A percentile compares a stretch with the other conserved stretches of the same genome.
These are phyloP conservation scores for Oxyscelio sp. DNA, from an alignment of 2,888 invertebrate species.

Conservation along the genomic window DNA sequence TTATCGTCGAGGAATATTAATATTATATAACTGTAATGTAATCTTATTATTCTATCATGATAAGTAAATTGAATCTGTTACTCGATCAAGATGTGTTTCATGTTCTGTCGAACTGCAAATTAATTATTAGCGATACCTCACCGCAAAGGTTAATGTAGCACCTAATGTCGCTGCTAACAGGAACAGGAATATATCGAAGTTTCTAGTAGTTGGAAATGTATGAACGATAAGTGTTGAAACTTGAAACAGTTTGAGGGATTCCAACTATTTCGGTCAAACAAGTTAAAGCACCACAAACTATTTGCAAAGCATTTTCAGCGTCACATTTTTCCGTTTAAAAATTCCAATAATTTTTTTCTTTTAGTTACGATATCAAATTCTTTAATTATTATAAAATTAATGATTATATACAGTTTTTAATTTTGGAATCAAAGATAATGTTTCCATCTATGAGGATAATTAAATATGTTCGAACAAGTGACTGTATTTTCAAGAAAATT, in stretches of 20 bases:
- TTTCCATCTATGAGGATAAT: too few species aligned
- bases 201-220: constrained; percentile 33
- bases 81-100: constrained; percentile 16
- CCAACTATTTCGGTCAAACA: constrained; percentile 55
- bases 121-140: constrained; percentile 31
- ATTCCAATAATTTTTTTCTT: too few species aligned
- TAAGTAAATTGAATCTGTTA: constrained; percentile 25
- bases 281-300: constrained; percentile 35
- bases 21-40: constrained; percentile 20
- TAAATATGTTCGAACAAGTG: too few species aligned
- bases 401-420: too few species aligned
- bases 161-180: constrained; percentile 20
- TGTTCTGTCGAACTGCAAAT: constrained; percentile 39
- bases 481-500: too few species aligned
- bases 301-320: constrained; percentile 22
- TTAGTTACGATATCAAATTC: too few species aligned
- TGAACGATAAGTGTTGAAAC: constrained; percentile 55
- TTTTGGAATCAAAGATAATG: too few species aligned
- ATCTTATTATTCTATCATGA: constrained; percentile 25
- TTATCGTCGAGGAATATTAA: neutral
- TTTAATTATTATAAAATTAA: too few species aligned
- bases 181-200: constrained; percentile 43
- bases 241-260: constrained; percentile 52
- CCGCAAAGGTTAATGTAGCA: constrained; percentile 30
- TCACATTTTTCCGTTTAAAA: constrained; percentile 11